phyloP scores from a whole-genome alignment of 2,797 vertebrate genomes.

The Spinus pinus region DNA sequence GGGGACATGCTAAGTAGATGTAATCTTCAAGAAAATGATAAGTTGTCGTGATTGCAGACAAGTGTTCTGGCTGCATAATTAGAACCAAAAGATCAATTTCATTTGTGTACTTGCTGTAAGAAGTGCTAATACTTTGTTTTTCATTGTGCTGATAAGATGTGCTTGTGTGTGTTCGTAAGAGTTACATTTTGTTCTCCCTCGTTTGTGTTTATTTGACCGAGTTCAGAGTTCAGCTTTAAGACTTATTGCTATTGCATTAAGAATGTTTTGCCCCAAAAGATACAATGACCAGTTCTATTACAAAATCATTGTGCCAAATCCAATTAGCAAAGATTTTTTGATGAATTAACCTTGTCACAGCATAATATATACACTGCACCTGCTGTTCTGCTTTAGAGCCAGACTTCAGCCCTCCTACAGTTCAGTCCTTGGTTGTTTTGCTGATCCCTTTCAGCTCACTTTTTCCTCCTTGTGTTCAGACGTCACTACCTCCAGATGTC shows the following conservation, averaged over 20 bases:
- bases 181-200: background rate
- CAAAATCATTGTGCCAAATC: constrained; percentile 34
- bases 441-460: constrained; percentile 24
- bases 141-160: background rate
- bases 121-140: background rate
- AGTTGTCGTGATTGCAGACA: background rate
- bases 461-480: constrained; percentile 20
- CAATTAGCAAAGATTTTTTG: constrained; percentile 53
- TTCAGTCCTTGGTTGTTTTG: constrained; percentile 1
- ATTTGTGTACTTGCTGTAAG: background rate
- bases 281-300: background rate
- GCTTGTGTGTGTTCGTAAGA: background rate
- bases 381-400: constrained; percentile 15
- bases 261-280: background rate
- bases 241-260: background rate
- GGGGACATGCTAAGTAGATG: background rate
- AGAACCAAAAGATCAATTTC: background rate
- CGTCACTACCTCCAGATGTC: constrained; percentile 30
- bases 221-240: background rate
- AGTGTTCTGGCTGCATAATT: background rate
- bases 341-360: constrained; percentile 43
- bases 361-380: constrained; percentile 8
- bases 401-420: constrained; percentile 29
- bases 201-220: background rate
- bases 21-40: background rate